Evolutionary conservation across 2,113 vertebrate species (phyloP).

Genomic region (Gymnorhina tibicen): DNA sequence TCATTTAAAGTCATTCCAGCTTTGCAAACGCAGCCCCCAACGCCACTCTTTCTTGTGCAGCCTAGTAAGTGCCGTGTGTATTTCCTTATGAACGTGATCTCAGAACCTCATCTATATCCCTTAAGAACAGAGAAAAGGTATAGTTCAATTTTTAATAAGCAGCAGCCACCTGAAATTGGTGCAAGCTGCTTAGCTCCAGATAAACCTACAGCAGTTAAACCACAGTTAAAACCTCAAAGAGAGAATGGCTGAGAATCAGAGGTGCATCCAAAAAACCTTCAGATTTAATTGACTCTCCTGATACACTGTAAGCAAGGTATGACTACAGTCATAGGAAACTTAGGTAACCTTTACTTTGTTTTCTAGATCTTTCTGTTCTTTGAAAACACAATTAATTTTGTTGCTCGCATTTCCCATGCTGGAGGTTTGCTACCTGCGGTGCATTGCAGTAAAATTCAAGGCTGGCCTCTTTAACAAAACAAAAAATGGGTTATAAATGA

Average conservation of each 20-base stretch:
- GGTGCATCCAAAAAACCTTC: not conserved
- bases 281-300: not conserved
- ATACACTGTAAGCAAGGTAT: not conserved
- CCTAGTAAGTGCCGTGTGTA: not conserved
- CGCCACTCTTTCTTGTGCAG: not conserved
- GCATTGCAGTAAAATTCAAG: not conserved
- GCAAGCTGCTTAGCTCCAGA: slow-evolving; percentile 24
- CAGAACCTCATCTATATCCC: slow-evolving; percentile 9
- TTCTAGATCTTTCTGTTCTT: not conserved
- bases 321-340: not conserved
- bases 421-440: not conserved
- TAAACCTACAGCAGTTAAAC: slow-evolving; percentile 39
- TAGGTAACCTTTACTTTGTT: not conserved
- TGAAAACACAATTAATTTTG: not conserved
- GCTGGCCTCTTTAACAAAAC: not conserved
- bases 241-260: not conserved
- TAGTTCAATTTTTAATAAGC: slow-evolving; percentile 39
- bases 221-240: slow-evolving; percentile 38
- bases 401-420: not conserved
- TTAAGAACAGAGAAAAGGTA: slow-evolving; percentile 19
- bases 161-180: slow-evolving; percentile 37
- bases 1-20: not conserved
- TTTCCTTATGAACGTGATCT: not conserved
- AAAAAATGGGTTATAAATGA: not conserved
- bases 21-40: not conserved